phyloP scores from a whole-genome alignment of 2,113 vertebrate genomes.

The Dasyornis broadbenti region DNA sequence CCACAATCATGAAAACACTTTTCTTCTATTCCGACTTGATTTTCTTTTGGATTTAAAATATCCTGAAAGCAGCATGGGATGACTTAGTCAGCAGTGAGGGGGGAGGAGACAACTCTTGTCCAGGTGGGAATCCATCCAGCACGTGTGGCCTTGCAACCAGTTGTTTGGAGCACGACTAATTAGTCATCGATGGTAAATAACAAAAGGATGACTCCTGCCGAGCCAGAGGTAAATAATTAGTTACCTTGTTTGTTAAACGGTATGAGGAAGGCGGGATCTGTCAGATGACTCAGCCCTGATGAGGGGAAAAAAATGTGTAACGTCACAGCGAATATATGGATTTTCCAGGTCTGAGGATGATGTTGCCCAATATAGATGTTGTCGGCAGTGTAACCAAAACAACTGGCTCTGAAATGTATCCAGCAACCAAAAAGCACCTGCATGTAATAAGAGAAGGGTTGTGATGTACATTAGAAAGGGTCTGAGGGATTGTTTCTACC shows the following conservation, averaged over 20 bases:
- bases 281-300: not conserved
- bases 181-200: not conserved
- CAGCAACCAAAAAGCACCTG: not conserved
- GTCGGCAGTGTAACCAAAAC: not conserved
- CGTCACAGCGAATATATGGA: not conserved
- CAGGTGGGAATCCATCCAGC: not conserved
- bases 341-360: not conserved
- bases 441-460: not conserved
- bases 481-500: not conserved
- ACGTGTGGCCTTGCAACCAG: not conserved
- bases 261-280: not conserved
- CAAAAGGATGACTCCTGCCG: not conserved
- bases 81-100: not conserved
- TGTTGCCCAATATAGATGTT: not conserved
- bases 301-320: not conserved
- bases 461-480: not conserved
- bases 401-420: not conserved
- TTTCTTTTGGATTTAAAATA: not conserved
- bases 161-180: not conserved
- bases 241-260: not conserved
- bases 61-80: not conserved
- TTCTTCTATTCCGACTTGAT: not conserved
- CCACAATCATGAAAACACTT: rapidly evolving
- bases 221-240: not conserved
- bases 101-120: not conserved